A percentile compares a stretch with the other conserved stretches of the same genome.
These are phyloP conservation scores for Agrotis exclamationis DNA, from an alignment of 2,888 invertebrate genomes.

Conservation along the genomic window DNA sequence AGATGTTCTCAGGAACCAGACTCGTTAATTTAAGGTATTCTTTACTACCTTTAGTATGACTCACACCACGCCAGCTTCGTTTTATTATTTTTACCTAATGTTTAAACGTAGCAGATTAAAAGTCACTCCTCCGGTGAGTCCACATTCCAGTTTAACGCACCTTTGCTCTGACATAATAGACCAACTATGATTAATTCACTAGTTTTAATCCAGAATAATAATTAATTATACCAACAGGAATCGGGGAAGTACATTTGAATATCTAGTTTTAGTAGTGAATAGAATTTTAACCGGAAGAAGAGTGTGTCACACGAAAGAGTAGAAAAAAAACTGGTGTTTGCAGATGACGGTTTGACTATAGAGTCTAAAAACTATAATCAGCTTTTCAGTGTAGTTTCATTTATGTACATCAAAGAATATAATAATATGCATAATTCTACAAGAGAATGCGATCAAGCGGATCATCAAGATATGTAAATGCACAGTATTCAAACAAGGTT, in stretches of 20 bases:
- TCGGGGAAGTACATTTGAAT: slow-evolving; percentile 28
- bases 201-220: slow-evolving; percentile 10
- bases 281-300: neutral
- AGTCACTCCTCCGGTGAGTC: slow-evolving; percentile 27
- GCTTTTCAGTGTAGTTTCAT: no score
- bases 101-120: slow-evolving; percentile 12
- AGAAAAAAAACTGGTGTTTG: neutral
- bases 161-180: slow-evolving; percentile 20
- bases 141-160: slow-evolving; percentile 32
- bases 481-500: no score
- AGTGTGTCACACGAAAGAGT: neutral
- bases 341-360: no score
- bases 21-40: neutral
- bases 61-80: neutral
- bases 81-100: slow-evolving; percentile 1
- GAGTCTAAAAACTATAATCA: no score
- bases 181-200: slow-evolving; percentile 18
- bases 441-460: no score
- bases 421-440: no score
- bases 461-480: no score
- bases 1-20: neutral
- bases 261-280: neutral
- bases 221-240: neutral
- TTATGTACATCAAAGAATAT: no score
- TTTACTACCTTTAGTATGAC: neutral